A percentile compares a stretch with the other conserved stretches of the same genome.
These are phyloP conservation scores for Schlechtendalia chinensis DNA, from an alignment of 1,140 invertebrate genomes.

Conservation along the genomic window DNA sequence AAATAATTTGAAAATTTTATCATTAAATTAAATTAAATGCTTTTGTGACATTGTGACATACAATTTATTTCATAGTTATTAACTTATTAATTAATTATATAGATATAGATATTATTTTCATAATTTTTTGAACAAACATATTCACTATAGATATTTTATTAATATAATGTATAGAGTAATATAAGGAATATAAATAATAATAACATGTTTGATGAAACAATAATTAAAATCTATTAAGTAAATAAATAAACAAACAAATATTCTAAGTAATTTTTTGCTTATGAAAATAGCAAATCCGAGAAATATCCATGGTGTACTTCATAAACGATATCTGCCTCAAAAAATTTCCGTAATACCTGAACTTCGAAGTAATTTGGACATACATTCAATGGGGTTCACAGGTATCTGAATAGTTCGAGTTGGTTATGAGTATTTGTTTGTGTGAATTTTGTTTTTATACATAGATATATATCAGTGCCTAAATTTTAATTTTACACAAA, in stretches of 20 bases:
- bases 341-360: constrained; percentile 77
- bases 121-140: too few species aligned
- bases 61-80: too few species aligned
- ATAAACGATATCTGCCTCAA: constrained; percentile 76
- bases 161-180: too few species aligned
- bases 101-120: too few species aligned
- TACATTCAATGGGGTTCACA: constrained; percentile 50
- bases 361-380: constrained; percentile 68
- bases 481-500: not conserved
- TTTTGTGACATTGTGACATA: too few species aligned
- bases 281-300: constrained; percentile 56
- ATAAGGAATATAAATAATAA: too few species aligned
- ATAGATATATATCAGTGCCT: not conserved
- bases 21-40: too few species aligned
- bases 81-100: too few species aligned
- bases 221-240: too few species aligned
- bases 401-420: constrained; percentile 43
- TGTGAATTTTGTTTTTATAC: constrained; percentile 8
- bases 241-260: not conserved
- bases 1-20: too few species aligned
- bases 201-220: too few species aligned
- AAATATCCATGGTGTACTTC: constrained; percentile 80
- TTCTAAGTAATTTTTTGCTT: constrained; percentile 36
- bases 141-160: too few species aligned
- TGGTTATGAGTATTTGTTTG: constrained; percentile 17